phyloP scores from a whole-genome alignment of 2,113 vertebrate species.

The Laterallus jamaicensis region DNA sequence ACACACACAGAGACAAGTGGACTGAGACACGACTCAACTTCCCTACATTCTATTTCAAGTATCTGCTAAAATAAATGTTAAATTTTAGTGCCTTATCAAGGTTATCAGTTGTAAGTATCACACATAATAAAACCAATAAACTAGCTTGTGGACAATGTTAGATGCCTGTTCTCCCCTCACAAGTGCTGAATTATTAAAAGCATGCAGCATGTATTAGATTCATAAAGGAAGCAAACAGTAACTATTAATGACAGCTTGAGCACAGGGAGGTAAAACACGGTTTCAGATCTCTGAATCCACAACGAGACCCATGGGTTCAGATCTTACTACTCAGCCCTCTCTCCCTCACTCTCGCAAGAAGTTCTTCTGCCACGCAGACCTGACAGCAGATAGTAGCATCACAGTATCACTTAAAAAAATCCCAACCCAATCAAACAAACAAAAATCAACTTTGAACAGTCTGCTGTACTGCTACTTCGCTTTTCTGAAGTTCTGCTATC shows the following conservation, averaged over 20 bases:
- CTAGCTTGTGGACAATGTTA: fast-evolving
- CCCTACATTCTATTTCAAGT: background rate
- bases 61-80: background rate
- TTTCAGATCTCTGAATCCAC: no score
- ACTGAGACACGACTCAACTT: background rate
- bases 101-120: background rate
- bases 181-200: background rate
- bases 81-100: background rate
- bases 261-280: background rate
- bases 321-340: no score
- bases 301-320: no score
- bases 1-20: no score
- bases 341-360: no score
- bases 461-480: no score
- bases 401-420: no score
- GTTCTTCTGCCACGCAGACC: no score
- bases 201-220: background rate
- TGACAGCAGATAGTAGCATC: no score
- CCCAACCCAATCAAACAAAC: no score
- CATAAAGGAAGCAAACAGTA: background rate
- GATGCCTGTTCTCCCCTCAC: background rate
- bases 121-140: background rate
- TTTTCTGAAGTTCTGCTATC: no score
- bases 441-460: no score
- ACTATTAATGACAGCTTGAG: background rate